Conservation (phyloP, 2,888 invertebrate genomes). For the Idaea aversata region DNA sequence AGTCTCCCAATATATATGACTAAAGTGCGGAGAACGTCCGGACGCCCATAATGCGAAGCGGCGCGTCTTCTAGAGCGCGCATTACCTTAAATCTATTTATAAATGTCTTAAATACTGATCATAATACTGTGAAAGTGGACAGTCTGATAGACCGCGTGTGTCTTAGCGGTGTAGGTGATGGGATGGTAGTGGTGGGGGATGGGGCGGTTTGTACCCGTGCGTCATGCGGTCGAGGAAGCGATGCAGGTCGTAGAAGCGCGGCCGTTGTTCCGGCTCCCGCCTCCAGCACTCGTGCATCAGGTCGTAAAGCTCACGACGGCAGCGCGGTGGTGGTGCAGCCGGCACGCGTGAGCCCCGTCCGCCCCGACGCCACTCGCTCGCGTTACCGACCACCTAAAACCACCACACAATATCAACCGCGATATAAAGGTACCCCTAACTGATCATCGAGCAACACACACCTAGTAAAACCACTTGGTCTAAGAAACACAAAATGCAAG, state of each 20-base stretch:
- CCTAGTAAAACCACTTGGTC: too few relatives aligned
- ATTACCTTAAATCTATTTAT: slow-evolving; percentile 38
- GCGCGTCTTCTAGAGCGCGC: slow-evolving; percentile 44
- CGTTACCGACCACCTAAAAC: slow-evolving; percentile 81
- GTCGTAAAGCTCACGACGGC: slow-evolving; percentile 93
- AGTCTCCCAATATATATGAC: slow-evolving; percentile 45
- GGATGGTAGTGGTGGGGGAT: slow-evolving; percentile 37
- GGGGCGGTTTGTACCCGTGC: slow-evolving; percentile 81
- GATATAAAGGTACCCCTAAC: too few relatives aligned
- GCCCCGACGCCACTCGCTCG: slow-evolving; percentile 83
- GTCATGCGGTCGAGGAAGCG: slow-evolving; percentile 91
- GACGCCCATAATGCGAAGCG: slow-evolving; percentile 36
- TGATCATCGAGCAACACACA: too few relatives aligned
- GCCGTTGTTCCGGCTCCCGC: slow-evolving; percentile 88
- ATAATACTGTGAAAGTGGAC: slow-evolving; percentile 52
- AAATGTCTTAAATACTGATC: slow-evolving; percentile 51
- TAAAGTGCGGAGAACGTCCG: slow-evolving; percentile 9
- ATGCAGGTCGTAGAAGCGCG: slow-evolving; percentile 93
- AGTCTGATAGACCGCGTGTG: slow-evolving; percentile 38
- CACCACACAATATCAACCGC: neutral
- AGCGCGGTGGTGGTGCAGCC: slow-evolving; percentile 84
- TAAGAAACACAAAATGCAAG: too few relatives aligned
- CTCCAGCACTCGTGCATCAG: slow-evolving; percentile 96
- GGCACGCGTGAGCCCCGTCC: slow-evolving; percentile 68
- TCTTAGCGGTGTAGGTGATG: slow-evolving; percentile 13